Evolutionary conservation across 2,888 invertebrate species (phyloP).

Genomic region (Pterobdella sp.): DNA sequence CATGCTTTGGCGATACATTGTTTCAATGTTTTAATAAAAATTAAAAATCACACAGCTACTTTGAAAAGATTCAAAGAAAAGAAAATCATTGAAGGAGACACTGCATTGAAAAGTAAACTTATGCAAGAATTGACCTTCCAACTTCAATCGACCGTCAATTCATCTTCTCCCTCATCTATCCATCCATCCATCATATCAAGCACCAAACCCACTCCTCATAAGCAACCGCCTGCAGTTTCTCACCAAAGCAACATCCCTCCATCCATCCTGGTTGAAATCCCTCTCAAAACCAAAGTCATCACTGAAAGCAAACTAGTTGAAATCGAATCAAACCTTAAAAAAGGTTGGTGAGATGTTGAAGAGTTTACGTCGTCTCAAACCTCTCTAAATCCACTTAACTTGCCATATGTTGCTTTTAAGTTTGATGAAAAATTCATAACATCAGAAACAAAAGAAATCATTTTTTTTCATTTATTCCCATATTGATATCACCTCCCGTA

Average conservation of each 20-base stretch:
- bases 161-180: no score
- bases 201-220: not conserved
- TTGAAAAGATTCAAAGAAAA: conserved; percentile 1
- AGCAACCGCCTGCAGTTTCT: not conserved
- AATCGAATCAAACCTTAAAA: conserved; percentile 10
- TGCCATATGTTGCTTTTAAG: no score
- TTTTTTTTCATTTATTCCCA: no score
- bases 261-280: not conserved
- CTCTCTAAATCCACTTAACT: no score
- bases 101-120: not conserved
- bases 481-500: no score
- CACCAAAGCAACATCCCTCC: not conserved
- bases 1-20: no score
- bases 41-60: not conserved
- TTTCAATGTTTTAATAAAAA: not conserved
- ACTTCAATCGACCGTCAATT: not conserved
- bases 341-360: no score
- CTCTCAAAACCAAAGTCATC: conserved; percentile 19
- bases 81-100: not conserved
- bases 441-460: no score
- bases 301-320: conserved; percentile 15
- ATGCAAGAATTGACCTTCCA: not conserved
- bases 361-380: no score
- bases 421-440: no score
- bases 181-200: not conserved